phyloP scores from a whole-genome alignment of 2,888 invertebrate genomes.

The Abscondita cerata region DNA sequence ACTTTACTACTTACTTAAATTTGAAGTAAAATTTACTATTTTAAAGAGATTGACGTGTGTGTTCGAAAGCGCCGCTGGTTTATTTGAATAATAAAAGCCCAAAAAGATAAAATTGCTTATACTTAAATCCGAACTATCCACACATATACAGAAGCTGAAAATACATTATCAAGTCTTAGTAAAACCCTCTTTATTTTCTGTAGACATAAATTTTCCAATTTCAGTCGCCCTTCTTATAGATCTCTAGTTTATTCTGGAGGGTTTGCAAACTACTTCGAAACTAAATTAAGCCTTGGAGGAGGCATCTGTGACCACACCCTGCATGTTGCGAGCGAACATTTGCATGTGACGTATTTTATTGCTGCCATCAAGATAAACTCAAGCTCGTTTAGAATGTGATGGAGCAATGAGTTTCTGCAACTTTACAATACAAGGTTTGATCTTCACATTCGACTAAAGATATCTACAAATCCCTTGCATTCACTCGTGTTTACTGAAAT shows the following conservation, averaged over 20 bases:
- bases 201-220: conserved; percentile 60
- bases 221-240: conserved; percentile 53
- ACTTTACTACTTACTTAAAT: too few relatives aligned
- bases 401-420: conserved; percentile 44
- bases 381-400: conserved; percentile 47
- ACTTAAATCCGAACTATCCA: conserved; percentile 23
- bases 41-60: conserved; percentile 16
- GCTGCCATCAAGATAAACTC: conserved; percentile 55
- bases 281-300: conserved; percentile 60
- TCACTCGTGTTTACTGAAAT: conserved; percentile 24
- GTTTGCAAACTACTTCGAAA: conserved; percentile 58
- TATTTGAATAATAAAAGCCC: conserved; percentile 18
- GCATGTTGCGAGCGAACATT: conserved; percentile 57
- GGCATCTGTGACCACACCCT: conserved; percentile 61
- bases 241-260: conserved; percentile 55
- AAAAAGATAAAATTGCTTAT: conserved; percentile 24
- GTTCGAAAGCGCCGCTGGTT: too few relatives aligned
- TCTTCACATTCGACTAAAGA: conserved; percentile 31
- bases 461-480: conserved; percentile 27
- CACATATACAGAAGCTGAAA: conserved; percentile 40
- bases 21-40: neutral
- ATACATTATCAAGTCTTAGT: conserved; percentile 47
- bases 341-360: conserved; percentile 62
- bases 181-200: conserved; percentile 54
- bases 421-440: conserved; percentile 44